Evolutionary conservation across 2,113 vertebrate species (phyloP).

Genomic region (Pelusios castaneus): DNA sequence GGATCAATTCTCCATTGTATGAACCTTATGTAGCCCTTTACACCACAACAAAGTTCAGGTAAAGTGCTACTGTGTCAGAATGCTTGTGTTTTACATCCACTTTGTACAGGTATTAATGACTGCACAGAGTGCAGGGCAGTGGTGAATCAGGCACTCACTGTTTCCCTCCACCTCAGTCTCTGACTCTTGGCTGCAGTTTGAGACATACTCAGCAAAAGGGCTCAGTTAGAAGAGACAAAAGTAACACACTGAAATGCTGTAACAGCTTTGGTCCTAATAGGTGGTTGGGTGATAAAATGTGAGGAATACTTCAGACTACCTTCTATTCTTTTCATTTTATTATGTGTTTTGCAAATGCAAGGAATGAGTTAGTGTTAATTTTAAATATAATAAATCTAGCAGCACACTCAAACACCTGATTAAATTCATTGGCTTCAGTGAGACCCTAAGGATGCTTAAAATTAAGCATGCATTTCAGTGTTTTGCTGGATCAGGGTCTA

Average conservation of each 20-base stretch:
- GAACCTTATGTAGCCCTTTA: not conserved
- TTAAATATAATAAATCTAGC: not conserved
- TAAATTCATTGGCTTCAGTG: not conserved
- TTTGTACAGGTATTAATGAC: not conserved
- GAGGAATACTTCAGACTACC: not conserved
- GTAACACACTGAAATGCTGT: not conserved
- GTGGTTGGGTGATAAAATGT: not conserved
- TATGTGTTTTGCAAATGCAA: not conserved
- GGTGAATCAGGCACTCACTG: not conserved
- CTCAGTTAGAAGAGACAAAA: not conserved
- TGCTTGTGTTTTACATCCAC: not conserved
- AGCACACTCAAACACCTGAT: not conserved
- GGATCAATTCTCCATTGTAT: not conserved
- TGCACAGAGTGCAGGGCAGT: not conserved
- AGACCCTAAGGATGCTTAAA: not conserved
- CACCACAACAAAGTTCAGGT: not conserved
- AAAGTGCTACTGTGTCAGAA: not conserved
- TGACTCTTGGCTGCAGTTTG: rapidly evolving
- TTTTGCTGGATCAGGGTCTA: not conserved
- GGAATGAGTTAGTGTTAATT: not conserved
- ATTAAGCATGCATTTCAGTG: not conserved
- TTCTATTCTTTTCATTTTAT: not conserved
- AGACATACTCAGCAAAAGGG: not conserved
- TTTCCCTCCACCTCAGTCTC: not conserved
- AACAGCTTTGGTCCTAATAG: rapidly evolving